Percentiles rank a stretch among this genome's conserved stretches.
Conservation (phyloP, 2,797 vertebrate genomes). For the Coccyzus lansbergi region DNA sequence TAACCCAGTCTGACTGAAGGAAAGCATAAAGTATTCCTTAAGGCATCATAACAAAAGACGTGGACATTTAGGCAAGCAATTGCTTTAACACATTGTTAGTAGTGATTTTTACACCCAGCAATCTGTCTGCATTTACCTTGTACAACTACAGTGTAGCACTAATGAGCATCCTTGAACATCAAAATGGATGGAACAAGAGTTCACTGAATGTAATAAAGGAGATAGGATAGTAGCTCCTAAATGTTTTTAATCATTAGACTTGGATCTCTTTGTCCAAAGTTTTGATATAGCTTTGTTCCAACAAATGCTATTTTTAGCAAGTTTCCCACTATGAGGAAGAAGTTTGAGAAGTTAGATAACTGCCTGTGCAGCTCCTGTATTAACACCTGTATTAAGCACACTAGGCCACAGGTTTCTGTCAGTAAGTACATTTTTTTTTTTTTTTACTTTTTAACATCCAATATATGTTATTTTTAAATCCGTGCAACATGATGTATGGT, state of each 20-base stretch:
- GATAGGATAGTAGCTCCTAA: not conserved
- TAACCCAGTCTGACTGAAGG: not conserved
- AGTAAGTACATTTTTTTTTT: not conserved
- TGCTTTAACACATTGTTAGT: not conserved
- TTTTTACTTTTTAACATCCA: not conserved
- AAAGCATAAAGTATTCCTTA: not conserved
- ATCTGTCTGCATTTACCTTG: not conserved
- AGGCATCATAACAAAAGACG: not conserved
- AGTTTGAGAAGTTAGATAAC: not conserved
- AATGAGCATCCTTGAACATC: not conserved
- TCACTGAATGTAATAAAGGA: not conserved
- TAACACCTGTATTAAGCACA: not conserved
- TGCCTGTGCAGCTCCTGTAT: not conserved
- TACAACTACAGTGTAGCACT: not conserved
- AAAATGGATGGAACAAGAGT: not conserved
- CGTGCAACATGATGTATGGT: not conserved
- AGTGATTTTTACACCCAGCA: not conserved
- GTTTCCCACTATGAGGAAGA: not conserved
- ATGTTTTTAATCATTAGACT: not conserved
- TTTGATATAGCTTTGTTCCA: not conserved
- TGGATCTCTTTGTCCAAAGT: not conserved
- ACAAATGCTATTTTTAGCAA: not conserved
- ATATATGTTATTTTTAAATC: not conserved
- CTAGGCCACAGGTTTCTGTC: not conserved
- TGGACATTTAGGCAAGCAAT: not conserved